Conservation (phyloP, 2,113 vertebrate species). For the Prunella fulvescens region DNA sequence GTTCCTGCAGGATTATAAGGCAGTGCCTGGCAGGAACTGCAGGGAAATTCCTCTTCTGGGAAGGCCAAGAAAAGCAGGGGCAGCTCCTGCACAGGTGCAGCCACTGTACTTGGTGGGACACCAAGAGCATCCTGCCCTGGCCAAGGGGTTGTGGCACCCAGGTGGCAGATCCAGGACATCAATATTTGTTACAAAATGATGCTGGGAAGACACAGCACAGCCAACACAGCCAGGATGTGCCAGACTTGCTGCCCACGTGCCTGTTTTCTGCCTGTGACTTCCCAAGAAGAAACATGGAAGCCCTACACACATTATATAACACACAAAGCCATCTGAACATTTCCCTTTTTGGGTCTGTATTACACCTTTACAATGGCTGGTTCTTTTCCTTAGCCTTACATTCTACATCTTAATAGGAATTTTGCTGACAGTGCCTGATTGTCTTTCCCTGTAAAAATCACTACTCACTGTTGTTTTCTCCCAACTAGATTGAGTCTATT, state of each 20-base stretch:
- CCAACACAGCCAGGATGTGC: not conserved
- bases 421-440: not conserved
- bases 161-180: not conserved
- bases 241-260: not conserved
- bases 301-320: not conserved
- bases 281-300: not conserved
- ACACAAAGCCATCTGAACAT: not conserved
- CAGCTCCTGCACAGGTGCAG: rapidly evolving
- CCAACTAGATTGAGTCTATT: not conserved
- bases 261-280: not conserved
- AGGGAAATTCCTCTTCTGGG: not conserved
- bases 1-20: too few species aligned
- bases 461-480: not conserved
- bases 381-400: not conserved
- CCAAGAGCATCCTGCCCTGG: not conserved
- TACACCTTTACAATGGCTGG: not conserved
- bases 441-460: not conserved
- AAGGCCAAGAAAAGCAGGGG: not conserved
- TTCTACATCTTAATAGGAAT: not conserved
- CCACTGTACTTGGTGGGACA: not conserved
- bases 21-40: not conserved
- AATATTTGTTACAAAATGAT: not conserved
- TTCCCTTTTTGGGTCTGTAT: not conserved
- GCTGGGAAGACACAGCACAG: not conserved
- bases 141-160: not conserved